Evolutionary conservation across 2,113 vertebrate genomes (phyloP).

Genomic region (Xenopus borealis): DNA sequence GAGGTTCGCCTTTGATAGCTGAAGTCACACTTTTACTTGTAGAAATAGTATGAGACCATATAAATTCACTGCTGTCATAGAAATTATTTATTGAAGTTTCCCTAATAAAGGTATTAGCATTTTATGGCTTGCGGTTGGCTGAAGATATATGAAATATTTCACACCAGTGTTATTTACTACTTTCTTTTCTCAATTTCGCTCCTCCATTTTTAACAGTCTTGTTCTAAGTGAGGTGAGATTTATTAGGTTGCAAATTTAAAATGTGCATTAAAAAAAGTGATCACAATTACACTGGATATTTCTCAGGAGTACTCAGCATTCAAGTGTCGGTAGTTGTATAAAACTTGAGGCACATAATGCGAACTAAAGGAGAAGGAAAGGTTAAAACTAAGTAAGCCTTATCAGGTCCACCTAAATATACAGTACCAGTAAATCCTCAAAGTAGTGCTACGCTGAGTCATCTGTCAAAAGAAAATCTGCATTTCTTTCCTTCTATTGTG

Average conservation of each 20-base stretch:
- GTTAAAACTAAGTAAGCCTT: too few relatives aligned
- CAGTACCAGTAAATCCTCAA: too few relatives aligned
- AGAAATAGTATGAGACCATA: constrained; percentile 28
- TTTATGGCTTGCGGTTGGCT: constrained; percentile 29
- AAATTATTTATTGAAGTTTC: constrained; percentile 38
- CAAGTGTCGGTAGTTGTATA: too few relatives aligned
- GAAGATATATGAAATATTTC: constrained; percentile 34
- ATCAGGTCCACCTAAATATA: too few relatives aligned
- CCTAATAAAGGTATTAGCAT: constrained; percentile 41
- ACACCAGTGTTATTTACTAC: constrained; percentile 31
- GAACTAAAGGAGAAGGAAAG: too few relatives aligned
- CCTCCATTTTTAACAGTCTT: constrained; percentile 3
- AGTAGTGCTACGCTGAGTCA: too few relatives aligned
- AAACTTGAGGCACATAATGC: too few relatives aligned
- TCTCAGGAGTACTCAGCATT: too few relatives aligned
- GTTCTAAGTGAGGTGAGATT: neutral
- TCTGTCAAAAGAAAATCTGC: too few relatives aligned
- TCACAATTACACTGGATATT: neutral
- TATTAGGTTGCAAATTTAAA: neutral
- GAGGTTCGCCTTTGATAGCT: constrained; percentile 34
- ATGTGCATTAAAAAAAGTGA: neutral
- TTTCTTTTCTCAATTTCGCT: neutral
- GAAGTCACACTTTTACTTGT: constrained; percentile 27
- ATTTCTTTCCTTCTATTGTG: too few relatives aligned
- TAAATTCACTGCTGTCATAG: constrained; percentile 33